Evolutionary conservation across 2,113 vertebrate species (phyloP), one percentile per base, ranked within the genome.

Genomic region (Alligator mississippiensis): DNA sequence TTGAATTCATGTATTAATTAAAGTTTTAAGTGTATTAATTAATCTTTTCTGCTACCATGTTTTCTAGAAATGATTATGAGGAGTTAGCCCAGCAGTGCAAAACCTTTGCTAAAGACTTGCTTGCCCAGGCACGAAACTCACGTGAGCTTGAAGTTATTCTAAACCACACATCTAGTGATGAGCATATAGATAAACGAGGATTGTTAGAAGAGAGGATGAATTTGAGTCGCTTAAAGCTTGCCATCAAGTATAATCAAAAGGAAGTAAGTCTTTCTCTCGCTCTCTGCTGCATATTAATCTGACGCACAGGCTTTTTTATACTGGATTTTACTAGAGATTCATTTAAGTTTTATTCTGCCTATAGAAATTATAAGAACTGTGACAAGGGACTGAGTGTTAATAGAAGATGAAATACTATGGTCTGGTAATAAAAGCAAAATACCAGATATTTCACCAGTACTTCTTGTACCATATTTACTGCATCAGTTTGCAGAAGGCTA

Each of bases 181-280:
- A 99, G 62, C 99, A 98, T 1, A 92, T 99, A 54, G 98, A 99
- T 97, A 99, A 99, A 97, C 97, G 99, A 82, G 99, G 99, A 55
- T 95, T 99, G 59, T 85, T 99, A 96, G 99, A 99, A 98, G 99
- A 99, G 92, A 99, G 99, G 84, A 99, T 99, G 99, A 99, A 99
- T 95, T 98, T 99, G 96, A 99, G 99, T 94, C 99, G 99, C 77
- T 98, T 99, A 90, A 99, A 99, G 96, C 98, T 99, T 82, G 99
- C 99, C 89, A 99, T 99, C 97, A 99, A 99, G 92, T 99, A 99
- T 97, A 99, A 99, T 97, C 99, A 99, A 94, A 99, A 99, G 94
- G 99, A 99, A 99, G 99, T 99, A 86, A 95, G 98, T 88, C 16
- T n/a, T 34, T 28, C 38, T 82, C 11, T 64, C 5, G 91, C 79